A percentile compares a stretch with the other conserved stretches of the same genome.
Conservation (phyloP, 2,113 vertebrate genomes). For the Tetrao urogallus region DNA sequence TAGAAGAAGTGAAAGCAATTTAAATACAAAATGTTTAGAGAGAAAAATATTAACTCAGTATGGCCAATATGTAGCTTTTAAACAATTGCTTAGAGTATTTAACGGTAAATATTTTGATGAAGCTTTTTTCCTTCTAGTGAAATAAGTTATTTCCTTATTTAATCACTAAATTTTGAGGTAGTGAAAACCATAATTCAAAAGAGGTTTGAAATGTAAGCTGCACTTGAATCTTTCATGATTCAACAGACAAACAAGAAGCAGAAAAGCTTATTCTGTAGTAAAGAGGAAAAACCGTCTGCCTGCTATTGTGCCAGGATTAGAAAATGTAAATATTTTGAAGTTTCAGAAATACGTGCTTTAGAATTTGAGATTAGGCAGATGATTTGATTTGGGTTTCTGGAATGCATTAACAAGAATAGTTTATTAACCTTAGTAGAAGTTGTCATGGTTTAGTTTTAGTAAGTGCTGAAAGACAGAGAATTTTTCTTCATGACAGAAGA, state of each 20-base stretch:
- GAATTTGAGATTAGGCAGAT: neutral
- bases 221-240: neutral
- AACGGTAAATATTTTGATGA: neutral
- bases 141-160: neutral
- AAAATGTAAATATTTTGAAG: neutral
- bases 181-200: neutral
- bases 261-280: neutral
- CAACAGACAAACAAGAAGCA: neutral
- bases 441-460: neutral
- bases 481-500: neutral
- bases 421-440: neutral
- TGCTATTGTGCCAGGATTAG: neutral
- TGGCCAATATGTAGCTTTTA: neutral
- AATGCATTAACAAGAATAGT: neutral
- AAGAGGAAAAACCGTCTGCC: neutral
- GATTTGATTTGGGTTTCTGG: neutral
- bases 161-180: neutral
- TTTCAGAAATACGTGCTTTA: neutral
- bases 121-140: neutral
- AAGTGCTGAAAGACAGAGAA: neutral
- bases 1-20: neutral
- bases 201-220: neutral
- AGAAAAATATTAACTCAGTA: neutral
- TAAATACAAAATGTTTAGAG: neutral
- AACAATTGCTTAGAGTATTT: neutral